Conservation (phyloP, 1,140 invertebrate species). For the Prorops nasuta region DNA sequence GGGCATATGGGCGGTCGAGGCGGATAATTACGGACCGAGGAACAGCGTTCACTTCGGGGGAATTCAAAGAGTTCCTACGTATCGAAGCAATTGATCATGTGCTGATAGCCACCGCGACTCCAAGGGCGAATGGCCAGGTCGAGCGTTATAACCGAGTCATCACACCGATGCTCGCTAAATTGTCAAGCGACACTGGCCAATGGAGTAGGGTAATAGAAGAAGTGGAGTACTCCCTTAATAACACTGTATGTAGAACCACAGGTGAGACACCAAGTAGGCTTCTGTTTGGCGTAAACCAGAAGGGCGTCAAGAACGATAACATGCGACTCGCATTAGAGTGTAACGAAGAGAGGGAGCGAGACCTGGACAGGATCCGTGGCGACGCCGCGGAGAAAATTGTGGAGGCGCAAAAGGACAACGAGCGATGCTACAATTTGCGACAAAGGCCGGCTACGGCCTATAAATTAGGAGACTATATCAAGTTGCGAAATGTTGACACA, state of each 20-base stretch:
- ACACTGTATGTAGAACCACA: neutral
- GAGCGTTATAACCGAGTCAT: neutral
- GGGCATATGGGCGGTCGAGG: neutral
- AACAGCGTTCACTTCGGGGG: neutral
- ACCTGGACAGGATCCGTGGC: neutral
- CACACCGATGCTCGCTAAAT: neutral
- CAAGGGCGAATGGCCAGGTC: constrained; percentile 17
- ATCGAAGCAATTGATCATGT: neutral
- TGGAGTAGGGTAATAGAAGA: neutral
- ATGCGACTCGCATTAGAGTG: neutral
- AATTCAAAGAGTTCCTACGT: neutral
- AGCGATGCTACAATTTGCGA: neutral
- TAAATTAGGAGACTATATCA: neutral
- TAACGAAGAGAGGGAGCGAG: neutral
- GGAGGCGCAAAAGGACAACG: neutral
- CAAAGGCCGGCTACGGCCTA: neutral
- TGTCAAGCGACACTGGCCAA: neutral
- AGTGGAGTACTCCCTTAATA: neutral
- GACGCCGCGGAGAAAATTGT: neutral
- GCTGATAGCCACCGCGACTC: neutral
- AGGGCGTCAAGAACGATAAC: neutral
- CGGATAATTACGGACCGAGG: neutral
- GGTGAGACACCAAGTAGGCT: neutral
- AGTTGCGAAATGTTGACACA: neutral
- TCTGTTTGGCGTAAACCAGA: constrained; percentile 5